These are phyloP conservation scores for Lagocephalus sceleratus DNA, from an alignment of 2,797 vertebrate species.

Conservation along the genomic window DNA sequence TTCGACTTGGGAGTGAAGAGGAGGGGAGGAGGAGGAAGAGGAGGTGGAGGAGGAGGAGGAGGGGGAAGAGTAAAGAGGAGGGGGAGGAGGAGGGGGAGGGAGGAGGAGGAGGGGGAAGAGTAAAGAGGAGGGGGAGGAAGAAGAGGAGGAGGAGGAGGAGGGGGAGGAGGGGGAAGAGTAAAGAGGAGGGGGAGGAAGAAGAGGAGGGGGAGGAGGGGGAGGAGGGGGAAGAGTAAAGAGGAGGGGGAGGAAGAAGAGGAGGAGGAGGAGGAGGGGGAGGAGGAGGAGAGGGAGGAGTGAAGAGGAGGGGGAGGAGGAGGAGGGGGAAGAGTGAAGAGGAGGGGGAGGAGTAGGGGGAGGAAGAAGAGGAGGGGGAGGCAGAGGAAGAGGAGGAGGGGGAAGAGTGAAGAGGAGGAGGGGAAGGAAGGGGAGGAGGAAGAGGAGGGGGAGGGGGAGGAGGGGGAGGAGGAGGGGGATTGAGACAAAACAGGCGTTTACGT, in stretches of 20 bases:
- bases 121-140: background rate
- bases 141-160: background rate
- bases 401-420: too few species aligned
- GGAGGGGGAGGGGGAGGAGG: constrained; percentile 44
- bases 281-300: too few species aligned
- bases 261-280: background rate
- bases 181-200: too few species aligned
- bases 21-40: constrained; percentile 14
- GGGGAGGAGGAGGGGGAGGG: background rate
- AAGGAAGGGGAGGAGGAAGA: constrained; percentile 64
- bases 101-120: background rate
- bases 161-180: background rate
- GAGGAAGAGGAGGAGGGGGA: constrained; percentile 6
- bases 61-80: constrained; percentile 17
- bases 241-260: background rate
- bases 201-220: background rate
- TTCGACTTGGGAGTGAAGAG: constrained; percentile 92
- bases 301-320: constrained; percentile 59
- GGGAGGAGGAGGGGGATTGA: constrained; percentile 67
- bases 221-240: too few species aligned
- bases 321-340: constrained; percentile 35
- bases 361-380: constrained; percentile 5
- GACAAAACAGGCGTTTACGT: constrained; percentile 98
- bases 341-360: constrained; percentile 69
- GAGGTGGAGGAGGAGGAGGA: background rate